Conservation (phyloP, 2,888 invertebrate genomes). For the Hanleya hanleyi region DNA sequence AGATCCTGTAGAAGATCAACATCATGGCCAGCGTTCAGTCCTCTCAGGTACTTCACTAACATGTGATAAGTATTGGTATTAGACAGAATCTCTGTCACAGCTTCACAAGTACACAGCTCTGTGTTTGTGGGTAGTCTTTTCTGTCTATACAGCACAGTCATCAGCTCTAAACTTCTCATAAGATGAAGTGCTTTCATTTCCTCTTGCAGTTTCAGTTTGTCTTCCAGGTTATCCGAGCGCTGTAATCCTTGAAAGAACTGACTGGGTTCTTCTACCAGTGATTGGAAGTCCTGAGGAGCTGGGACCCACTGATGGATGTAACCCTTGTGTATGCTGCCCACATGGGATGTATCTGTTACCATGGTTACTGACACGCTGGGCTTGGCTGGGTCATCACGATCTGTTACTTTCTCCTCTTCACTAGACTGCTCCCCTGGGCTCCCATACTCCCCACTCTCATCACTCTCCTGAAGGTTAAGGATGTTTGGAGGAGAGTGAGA, state of each 20-base stretch:
- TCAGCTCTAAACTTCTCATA: conserved; percentile 59
- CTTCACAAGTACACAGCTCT: conserved; percentile 63
- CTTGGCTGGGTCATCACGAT: background rate
- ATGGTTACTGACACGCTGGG: too few species aligned
- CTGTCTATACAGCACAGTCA: conserved; percentile 50
- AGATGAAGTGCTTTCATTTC: conserved; percentile 54
- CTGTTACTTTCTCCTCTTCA: background rate
- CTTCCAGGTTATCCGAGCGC: conserved; percentile 45
- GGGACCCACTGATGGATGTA: conserved; percentile 63
- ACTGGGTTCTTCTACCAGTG: conserved; percentile 46
- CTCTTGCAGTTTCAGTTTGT: conserved; percentile 46
- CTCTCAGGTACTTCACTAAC: conserved; percentile 60
- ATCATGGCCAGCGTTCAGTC: conserved; percentile 43
- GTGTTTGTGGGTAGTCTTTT: conserved; percentile 61
- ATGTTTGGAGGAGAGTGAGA: background rate
- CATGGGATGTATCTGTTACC: too few species aligned
- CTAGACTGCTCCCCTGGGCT: background rate
- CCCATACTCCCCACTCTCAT: too few species aligned
- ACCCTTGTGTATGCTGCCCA: conserved; percentile 47
- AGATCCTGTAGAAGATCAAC: conserved; percentile 55
- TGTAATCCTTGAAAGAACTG: conserved; percentile 49
- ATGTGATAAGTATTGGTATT: conserved; percentile 55
- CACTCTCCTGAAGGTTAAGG: background rate
- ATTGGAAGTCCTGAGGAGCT: conserved; percentile 56
- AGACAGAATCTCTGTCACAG: conserved; percentile 55